A percentile compares a stretch with the other conserved stretches of the same genome.
Conservation (phyloP, 2,797 vertebrate species). For the Phataginus tricuspis region DNA sequence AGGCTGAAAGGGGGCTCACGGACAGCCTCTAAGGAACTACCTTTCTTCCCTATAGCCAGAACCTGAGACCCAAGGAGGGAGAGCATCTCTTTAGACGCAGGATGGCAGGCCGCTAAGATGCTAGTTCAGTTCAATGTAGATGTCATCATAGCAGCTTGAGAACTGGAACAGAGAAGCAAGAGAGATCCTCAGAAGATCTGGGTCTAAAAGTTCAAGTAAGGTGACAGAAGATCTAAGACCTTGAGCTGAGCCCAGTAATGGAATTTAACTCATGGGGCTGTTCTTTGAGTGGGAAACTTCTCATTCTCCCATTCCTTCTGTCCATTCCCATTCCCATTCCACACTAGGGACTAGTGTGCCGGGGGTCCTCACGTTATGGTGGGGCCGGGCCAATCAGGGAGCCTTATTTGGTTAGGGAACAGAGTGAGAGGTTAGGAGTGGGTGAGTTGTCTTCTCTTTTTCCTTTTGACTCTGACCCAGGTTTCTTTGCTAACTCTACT, state of each 20-base stretch:
- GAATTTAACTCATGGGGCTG: not conserved
- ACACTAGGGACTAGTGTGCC: accelerated
- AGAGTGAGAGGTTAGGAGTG: not conserved
- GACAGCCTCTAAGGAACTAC: not conserved
- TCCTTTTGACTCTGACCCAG: not conserved
- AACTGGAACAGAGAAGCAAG: not conserved
- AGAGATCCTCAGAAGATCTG: not conserved
- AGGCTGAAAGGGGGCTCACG: not conserved
- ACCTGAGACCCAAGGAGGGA: not conserved
- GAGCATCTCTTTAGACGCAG: not conserved
- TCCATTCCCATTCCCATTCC: too few species aligned
- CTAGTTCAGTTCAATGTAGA: not conserved
- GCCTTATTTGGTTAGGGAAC: not conserved
- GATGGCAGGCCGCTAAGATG: not conserved
- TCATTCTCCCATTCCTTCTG: not conserved
- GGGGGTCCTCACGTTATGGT: accelerated
- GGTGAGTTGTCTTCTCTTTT: not conserved
- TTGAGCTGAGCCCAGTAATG: not conserved
- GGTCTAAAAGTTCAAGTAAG: not conserved
- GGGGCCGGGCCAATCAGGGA: not conserved
- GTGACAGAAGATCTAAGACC: not conserved
- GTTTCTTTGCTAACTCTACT: too few species aligned
- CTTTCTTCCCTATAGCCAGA: not conserved
- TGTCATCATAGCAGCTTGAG: not conserved
- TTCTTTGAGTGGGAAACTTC: not conserved